A percentile compares a stretch with the other conserved stretches of the same genome.
These are phyloP conservation scores for Nematopogon swammerdamellus DNA, from an alignment of 2,888 invertebrate species.

Conservation along the genomic window DNA sequence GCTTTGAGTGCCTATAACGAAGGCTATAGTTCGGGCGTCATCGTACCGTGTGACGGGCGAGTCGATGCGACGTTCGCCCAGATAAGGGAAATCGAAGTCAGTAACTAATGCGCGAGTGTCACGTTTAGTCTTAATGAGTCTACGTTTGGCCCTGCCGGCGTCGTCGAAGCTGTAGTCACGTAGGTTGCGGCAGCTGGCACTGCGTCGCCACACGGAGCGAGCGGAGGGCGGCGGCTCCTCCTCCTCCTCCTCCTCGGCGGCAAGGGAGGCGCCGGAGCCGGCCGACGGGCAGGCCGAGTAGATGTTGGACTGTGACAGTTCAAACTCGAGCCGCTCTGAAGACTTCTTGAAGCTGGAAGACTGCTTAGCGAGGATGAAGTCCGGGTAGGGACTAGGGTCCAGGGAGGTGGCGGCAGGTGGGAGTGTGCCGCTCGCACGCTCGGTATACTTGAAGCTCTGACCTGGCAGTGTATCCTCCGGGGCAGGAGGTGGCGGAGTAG, in stretches of 20 bases:
- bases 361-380: constrained; percentile 41
- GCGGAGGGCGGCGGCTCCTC: constrained; percentile 20
- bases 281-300: constrained; percentile 49
- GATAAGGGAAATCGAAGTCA: constrained; percentile 35
- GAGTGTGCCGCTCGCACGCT: constrained; percentile 16
- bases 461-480: constrained; percentile 48
- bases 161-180: constrained; percentile 75
- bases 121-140: constrained; percentile 34
- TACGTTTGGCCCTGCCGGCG: constrained; percentile 62
- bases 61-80: constrained; percentile 53
- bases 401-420: constrained; percentile 20
- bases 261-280: constrained; percentile 36
- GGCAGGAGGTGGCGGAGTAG: constrained; percentile 50
- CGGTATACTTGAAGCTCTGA: constrained; percentile 23
- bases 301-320: constrained; percentile 54
- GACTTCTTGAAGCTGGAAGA: constrained; percentile 37
- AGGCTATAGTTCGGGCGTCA: constrained; percentile 54
- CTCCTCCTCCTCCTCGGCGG: constrained; percentile 24
- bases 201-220: constrained; percentile 68
- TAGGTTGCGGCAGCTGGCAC: constrained; percentile 79
- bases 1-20: constrained; percentile 31
- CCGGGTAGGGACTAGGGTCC: constrained; percentile 50
- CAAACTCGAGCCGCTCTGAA: constrained; percentile 48
- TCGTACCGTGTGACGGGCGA: constrained; percentile 72
- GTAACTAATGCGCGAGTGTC: constrained; percentile 36